A percentile compares a stretch with the other conserved stretches of the same genome.
phyloP scores from a whole-genome alignment of 2,797 vertebrate species.

The Cuniculus paca region DNA sequence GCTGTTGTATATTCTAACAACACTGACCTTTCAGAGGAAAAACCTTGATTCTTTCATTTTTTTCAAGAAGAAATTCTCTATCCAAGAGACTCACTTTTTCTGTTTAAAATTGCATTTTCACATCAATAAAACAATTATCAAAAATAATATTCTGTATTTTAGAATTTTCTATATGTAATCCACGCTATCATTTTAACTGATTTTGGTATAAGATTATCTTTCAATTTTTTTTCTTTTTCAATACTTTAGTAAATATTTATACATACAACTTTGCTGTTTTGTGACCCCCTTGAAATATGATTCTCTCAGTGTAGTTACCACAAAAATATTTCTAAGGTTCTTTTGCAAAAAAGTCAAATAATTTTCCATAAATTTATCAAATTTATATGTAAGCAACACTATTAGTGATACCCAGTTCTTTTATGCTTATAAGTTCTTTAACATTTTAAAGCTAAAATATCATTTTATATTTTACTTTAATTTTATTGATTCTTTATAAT shows the following conservation, averaged over 20 bases:
- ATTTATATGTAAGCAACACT: neutral
- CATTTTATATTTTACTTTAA: neutral
- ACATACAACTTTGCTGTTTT: neutral
- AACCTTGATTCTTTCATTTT: neutral
- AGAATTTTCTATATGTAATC: neutral
- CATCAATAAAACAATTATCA: neutral
- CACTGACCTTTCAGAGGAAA: neutral
- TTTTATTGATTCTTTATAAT: neutral
- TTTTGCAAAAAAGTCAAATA: neutral
- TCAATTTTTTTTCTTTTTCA: neutral
- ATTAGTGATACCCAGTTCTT: neutral
- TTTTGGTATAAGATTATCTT: neutral
- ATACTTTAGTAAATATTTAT: neutral
- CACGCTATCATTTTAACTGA: neutral
- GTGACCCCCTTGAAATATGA: neutral
- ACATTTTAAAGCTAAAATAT: neutral
- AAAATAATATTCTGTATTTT: slow-evolving; percentile 14
- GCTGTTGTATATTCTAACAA: neutral
- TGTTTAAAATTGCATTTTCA: neutral
- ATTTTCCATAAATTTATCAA: neutral
- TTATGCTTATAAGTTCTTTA: neutral
- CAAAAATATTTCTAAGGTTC: neutral
- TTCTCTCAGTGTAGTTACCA: neutral
- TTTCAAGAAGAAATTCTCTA: neutral
- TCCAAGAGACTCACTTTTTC: neutral